A percentile compares a stretch with the other conserved stretches of the same genome.
Evolutionary conservation across 2,888 invertebrate species (phyloP).

Genomic region (Rhagophthalmus giganteus): DNA sequence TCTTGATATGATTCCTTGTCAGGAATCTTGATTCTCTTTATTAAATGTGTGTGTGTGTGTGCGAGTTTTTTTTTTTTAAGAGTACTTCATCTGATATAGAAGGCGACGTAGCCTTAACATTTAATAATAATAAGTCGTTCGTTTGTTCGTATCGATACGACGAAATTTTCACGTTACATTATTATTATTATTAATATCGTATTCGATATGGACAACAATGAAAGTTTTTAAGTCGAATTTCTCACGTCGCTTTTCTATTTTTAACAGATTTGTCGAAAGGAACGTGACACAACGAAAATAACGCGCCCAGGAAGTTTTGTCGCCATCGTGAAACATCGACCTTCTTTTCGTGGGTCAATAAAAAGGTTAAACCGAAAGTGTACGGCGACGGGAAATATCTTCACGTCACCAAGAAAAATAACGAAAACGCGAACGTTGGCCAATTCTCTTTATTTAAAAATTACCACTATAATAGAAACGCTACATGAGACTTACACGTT

Average conservation of each 20-base stretch:
- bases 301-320: conserved; percentile 19
- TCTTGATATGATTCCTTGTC: conserved; percentile 41
- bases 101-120: conserved; percentile 48
- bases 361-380: conserved; percentile 17
- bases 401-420: conserved; percentile 8
- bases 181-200: no score
- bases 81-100: conserved; percentile 41
- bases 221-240: conserved; percentile 4
- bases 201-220: not conserved
- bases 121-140: no score
- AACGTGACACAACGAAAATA: conserved; percentile 17
- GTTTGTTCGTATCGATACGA: no score
- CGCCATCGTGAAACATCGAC: conserved; percentile 15
- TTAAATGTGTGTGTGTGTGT: no score
- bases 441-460: conserved; percentile 23
- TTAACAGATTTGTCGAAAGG: conserved; percentile 17
- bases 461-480: no score
- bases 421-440: conserved; percentile 8
- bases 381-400: conserved; percentile 1
- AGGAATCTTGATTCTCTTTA: conserved; percentile 42
- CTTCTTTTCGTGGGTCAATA: conserved; percentile 22
- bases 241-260: conserved; percentile 16
- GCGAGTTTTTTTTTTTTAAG: conserved; percentile 40
- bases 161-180: no score
- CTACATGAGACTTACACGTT: conserved; percentile 19